Conservation (phyloP, 2,113 vertebrate genomes). For the Ramphastos sulfuratus region DNA sequence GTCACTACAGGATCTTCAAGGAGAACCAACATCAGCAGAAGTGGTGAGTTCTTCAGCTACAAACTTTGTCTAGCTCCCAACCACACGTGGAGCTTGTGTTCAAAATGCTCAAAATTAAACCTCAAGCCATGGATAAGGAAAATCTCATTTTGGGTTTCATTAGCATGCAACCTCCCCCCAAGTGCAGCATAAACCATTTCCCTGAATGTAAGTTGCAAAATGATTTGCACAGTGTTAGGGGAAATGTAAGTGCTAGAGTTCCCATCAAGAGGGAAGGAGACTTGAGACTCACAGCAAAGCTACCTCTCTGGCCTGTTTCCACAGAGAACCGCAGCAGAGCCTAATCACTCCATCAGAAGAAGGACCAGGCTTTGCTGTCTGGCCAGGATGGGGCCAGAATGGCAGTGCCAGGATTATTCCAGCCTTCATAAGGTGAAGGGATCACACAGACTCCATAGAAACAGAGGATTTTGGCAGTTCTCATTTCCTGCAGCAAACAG, state of each 20-base stretch:
- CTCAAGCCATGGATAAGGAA: neutral
- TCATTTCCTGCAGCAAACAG: neutral
- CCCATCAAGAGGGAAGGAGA: neutral
- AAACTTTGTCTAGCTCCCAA: neutral
- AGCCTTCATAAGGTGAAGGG: neutral
- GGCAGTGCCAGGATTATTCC: neutral
- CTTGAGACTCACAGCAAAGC: neutral
- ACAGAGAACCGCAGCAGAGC: fast-evolving
- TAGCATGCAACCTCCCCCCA: neutral
- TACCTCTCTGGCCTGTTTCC: neutral
- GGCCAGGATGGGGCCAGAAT: neutral
- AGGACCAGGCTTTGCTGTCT: neutral
- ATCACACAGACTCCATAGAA: neutral
- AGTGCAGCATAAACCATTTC: neutral
- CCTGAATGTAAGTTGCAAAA: neutral
- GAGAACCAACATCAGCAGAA: neutral
- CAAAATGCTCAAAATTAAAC: neutral
- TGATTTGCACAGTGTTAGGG: neutral
- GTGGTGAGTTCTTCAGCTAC: neutral
- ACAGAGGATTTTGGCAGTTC: neutral
- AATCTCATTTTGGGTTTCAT: neutral
- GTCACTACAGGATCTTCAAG: neutral
- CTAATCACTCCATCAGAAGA: fast-evolving
- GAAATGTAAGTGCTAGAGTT: neutral
- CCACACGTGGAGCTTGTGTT: neutral